These are phyloP conservation scores for Plusia festucae DNA, from an alignment of 2,888 invertebrate genomes.

Conservation along the genomic window DNA sequence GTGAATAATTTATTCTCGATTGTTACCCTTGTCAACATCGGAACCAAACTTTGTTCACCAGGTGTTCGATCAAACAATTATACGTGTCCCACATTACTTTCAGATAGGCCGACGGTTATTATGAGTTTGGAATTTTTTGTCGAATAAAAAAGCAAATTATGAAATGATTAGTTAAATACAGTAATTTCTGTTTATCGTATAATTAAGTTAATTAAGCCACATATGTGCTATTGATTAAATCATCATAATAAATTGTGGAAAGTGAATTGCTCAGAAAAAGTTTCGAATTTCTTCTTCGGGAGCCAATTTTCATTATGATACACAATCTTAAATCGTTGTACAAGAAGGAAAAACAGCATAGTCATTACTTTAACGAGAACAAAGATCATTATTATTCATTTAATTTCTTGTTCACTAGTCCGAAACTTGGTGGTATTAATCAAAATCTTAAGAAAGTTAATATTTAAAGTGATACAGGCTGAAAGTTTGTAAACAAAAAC, in stretches of 20 bases:
- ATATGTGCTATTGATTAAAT: neutral
- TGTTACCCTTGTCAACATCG: conserved; percentile 69
- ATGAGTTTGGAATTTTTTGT: neutral
- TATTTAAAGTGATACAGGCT: conserved; percentile 79
- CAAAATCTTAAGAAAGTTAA: conserved; percentile 74
- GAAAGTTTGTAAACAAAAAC: conserved; percentile 86
- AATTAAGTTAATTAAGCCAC: neutral
- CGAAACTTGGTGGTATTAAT: conserved; percentile 68
- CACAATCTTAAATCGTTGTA: neutral
- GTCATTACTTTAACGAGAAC: conserved; percentile 15
- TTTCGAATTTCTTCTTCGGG: too few species aligned
- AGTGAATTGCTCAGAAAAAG: too few species aligned
- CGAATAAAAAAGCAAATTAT: too few species aligned
- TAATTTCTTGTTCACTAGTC: conserved; percentile 45
- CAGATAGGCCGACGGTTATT: conserved; percentile 45
- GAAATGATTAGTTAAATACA: too few species aligned
- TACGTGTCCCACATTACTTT: conserved; percentile 59
- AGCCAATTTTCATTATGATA: too few species aligned
- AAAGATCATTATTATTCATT: conserved; percentile 54
- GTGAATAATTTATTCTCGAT: conserved; percentile 84
- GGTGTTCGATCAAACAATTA: conserved; percentile 77
- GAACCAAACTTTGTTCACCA: conserved; percentile 69
- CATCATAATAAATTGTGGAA: too few species aligned
- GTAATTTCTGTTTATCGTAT: neutral
- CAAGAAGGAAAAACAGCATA: neutral